Conservation (phyloP, 2,888 invertebrate species). For the Cerastis leucographa region DNA sequence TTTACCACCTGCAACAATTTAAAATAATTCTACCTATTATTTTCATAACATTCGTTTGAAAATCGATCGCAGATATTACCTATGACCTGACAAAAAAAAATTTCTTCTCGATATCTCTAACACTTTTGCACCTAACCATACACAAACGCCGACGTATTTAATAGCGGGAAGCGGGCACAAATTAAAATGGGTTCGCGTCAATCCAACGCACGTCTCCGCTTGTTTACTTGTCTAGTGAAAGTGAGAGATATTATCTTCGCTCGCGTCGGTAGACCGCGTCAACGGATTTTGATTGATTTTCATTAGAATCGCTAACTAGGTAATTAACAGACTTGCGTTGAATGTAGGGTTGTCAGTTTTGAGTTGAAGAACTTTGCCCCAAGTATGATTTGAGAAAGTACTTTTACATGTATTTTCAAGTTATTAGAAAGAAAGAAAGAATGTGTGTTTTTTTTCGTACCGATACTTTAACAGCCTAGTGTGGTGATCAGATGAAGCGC, state of each 20-base stretch:
- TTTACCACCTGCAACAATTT: neutral
- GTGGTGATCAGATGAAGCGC: no score
- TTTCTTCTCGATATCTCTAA: slow-evolving; percentile 13
- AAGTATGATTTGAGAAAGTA: neutral
- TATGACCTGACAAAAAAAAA: neutral
- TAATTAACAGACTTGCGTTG: slow-evolving; percentile 46
- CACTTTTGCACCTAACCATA: slow-evolving; percentile 65
- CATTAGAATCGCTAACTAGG: slow-evolving; percentile 57
- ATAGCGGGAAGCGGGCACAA: slow-evolving; percentile 86
- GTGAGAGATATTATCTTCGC: slow-evolving; percentile 76
- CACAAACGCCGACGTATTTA: slow-evolving; percentile 78
- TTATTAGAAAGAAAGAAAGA: neutral
- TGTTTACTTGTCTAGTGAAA: slow-evolving; percentile 81
- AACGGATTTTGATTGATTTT: slow-evolving; percentile 69
- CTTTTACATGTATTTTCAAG: neutral
- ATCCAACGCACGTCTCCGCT: slow-evolving; percentile 82
- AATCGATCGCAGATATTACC: neutral
- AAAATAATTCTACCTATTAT: neutral
- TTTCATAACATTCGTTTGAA: neutral
- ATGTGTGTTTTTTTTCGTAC: no score
- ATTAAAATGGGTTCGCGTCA: slow-evolving; percentile 85
- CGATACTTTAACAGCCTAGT: no score
- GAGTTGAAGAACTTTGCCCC: neutral
- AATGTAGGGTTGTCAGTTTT: slow-evolving; percentile 14
- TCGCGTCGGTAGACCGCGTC: slow-evolving; percentile 64